Percentiles rank a stretch among this genome's conserved stretches.
These are phyloP conservation scores for Andrena trimmerana DNA, from an alignment of 2,888 invertebrate genomes.

Conservation along the genomic window DNA sequence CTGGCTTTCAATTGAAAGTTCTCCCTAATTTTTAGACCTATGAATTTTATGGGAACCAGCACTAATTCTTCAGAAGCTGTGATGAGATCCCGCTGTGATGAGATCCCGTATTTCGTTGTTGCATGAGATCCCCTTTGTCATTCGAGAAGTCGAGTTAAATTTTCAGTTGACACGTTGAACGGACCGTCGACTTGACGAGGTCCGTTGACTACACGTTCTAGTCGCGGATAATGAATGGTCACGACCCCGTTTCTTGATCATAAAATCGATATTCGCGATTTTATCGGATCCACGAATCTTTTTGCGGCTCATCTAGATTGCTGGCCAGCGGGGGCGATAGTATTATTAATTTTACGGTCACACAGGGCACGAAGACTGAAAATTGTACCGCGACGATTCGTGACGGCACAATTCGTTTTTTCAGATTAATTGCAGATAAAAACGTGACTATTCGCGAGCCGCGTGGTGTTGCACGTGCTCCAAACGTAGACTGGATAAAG, in stretches of 20 bases:
- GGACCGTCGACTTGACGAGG: conserved; percentile 14
- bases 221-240: conserved; percentile 65
- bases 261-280: conserved; percentile 82
- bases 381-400: neutral
- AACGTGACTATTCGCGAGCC: neutral
- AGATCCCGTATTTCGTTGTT: neutral
- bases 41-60: no score
- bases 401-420: neutral
- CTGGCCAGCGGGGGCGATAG: conserved; percentile 19
- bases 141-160: neutral
- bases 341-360: conserved; percentile 28
- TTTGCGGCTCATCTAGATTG: conserved; percentile 50
- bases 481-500: no score
- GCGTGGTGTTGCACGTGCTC: no score
- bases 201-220: conserved; percentile 12
- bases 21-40: no score
- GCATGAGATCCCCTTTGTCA: neutral
- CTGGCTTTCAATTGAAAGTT: neutral
- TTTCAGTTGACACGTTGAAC: conserved; percentile 24
- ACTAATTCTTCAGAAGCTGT: no score
- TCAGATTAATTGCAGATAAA: neutral
- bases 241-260: conserved; percentile 81
- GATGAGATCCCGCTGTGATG: neutral
- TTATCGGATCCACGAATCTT: conserved; percentile 79
- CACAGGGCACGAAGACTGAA: neutral